Evolutionary conservation across 2,797 vertebrate genomes (phyloP), one percentile per base, ranked within the genome.

Genomic region (Acipenser transmontanus): DNA sequence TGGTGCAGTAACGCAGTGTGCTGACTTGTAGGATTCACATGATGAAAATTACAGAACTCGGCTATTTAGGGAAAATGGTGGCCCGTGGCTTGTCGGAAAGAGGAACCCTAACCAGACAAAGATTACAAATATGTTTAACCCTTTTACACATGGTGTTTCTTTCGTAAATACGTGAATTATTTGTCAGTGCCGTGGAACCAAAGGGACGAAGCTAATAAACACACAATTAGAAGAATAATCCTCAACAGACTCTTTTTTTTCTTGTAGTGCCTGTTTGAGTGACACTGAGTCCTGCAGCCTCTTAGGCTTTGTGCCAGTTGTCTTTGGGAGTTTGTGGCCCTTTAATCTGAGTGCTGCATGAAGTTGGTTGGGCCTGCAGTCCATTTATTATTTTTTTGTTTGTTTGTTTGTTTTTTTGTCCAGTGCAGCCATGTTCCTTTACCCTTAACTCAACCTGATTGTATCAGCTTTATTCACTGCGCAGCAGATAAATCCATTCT

Each of bases 41-140:
- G 80, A 82, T 84, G 82, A 85, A 88, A 88, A 86, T 82, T 80
- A 83, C 69, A 80, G 74, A 85, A 81, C 84, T 90, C 81, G 76
- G 84, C 87, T 90, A 79, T 89, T 92, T 85, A 71, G 76, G 81
- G 81, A 82, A 83, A 86, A 88, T 81, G 80, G 78, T 67, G 70
- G 80, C 81, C 76, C 80, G 72, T 69, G 82, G 79, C 86, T 77
- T 80, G 84, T 84, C 80, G 4, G 34, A 34, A 34, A 4, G 34
- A 34, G 34, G 34, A 34, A 34, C 4, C 34, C 34, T 34, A 34
- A 34, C 34, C 34, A 80, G 75, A 71, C 62, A 64, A 11, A 47
- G 57, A 61, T 52, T 10, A 11, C 10, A 20, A 67, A 50, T 65
- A 13, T 49, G 9, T 48, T 60, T 59, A 34, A 34, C 34, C 3